Base-by-base conservation (phyloP, 2,888 invertebrate species). In the Heliconius charithonia region DNA sequence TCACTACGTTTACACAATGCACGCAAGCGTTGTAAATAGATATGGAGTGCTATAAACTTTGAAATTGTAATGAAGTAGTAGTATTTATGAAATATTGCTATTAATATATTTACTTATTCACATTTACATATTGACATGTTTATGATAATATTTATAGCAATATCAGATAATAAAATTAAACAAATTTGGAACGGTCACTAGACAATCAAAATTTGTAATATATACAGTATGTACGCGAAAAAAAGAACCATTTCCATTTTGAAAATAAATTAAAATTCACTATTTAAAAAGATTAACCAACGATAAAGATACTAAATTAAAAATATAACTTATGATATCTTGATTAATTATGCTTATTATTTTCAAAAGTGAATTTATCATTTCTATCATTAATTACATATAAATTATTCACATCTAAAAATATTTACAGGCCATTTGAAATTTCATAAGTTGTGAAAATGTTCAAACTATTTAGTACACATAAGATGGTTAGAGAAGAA, bases 401-500 rank as follows among this genome's bases (percentile, higher is more conserved):
- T 9, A 37, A 37, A 10, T 37, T 37, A 56, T n/a, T 59, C 29
- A 71, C 71, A 1, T 29, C 3, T 22, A 32, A 29, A 72, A 45
- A 41, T 62, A 37, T 74, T 41, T 25, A 0, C n/a, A 25, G 3
- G 19, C 25, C 9, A 19, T 45, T 59, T 37, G 1, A 16, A 67
- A 67, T 78, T 74, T 78, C 73, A 73, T 79, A 75, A 63, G 65
- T 63, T 63, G 70, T 69, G 75, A 79, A 75, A 79, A 77, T 65
- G 74, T 72, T 75, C 79, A 70, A 83, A 81, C 80, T 80, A 82
- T 81, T 81, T 82, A 80, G 78, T 69, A 75, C 79, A 81, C 82
- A 85, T 82, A 85, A 84, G 85, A 85, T 79, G 84, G 81, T 82
- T 82, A 82, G 83, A 83, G 80, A 83, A 85, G 83, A 84, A 85